Percentiles rank a stretch among this genome's conserved stretches.
These are phyloP conservation scores for Dendroctonus ponderosae DNA, from an alignment of 1,140 invertebrate species.

Conservation along the genomic window DNA sequence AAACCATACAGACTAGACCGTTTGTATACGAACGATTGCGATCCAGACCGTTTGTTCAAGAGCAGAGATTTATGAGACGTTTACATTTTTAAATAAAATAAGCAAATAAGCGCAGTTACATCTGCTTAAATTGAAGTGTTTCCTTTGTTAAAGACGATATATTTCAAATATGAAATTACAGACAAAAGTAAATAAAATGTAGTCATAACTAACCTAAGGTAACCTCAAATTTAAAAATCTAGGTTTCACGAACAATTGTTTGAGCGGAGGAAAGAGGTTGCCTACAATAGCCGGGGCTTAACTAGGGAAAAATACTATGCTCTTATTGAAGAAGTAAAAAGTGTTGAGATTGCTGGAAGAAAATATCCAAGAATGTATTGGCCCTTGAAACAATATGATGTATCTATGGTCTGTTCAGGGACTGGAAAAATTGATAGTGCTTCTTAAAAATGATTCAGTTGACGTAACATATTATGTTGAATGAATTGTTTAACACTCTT, in stretches of 20 bases:
- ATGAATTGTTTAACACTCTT: background rate
- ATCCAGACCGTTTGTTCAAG: background rate
- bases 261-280: constrained; percentile 6
- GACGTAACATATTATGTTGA: background rate
- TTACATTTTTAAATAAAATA: background rate
- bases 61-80: background rate
- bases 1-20: too few species aligned
- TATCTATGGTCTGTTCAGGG: constrained; percentile 1
- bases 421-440: constrained; percentile 6
- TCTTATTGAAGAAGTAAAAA: constrained; percentile 13
- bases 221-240: constrained; percentile 3
- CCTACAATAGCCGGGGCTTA: constrained; percentile 1
- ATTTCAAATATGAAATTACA: background rate
- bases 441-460: constrained; percentile 13
- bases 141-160: background rate
- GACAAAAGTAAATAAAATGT: background rate
- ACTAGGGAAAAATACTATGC: background rate
- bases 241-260: background rate
- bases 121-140: background rate
- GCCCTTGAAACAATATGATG: background rate
- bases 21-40: background rate
- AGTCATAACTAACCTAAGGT: background rate
- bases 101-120: too few species aligned
- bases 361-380: constrained; percentile 5
- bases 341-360: background rate